Percentiles rank a stretch among this genome's conserved stretches.
These are phyloP conservation scores for Drosophila baimaii DNA, from an alignment of 1,140 invertebrate species.

Conservation along the genomic window DNA sequence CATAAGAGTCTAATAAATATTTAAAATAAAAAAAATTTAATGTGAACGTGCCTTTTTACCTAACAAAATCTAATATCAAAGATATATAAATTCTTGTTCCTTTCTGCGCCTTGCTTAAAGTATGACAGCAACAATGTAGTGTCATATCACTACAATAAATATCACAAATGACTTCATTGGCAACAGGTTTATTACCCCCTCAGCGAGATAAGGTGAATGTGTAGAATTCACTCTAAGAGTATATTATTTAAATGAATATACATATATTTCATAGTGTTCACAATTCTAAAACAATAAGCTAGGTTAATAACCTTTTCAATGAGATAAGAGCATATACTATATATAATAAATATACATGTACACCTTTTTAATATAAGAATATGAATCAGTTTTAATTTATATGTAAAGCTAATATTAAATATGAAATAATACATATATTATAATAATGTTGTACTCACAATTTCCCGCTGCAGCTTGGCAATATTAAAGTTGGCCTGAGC, in stretches of 20 bases:
- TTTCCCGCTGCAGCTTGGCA: slow-evolving; percentile 94
- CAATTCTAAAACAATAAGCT: neutral
- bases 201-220: slow-evolving; percentile 5
- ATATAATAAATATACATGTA: too few relatives aligned
- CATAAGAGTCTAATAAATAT: too few relatives aligned
- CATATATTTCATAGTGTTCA: neutral
- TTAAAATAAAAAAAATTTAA: too few relatives aligned
- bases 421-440: neutral
- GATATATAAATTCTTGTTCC: too few relatives aligned
- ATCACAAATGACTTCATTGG: slow-evolving; percentile 5
- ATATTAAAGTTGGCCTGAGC: slow-evolving; percentile 95
- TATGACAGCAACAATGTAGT: neutral
- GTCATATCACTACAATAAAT: neutral
- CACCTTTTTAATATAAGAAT: too few relatives aligned
- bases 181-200: slow-evolving; percentile 9
- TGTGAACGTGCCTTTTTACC: neutral
- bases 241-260: neutral
- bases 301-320: neutral
- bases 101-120: too few relatives aligned
- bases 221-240: neutral
- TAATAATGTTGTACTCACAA: slow-evolving; percentile 88
- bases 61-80: neutral
- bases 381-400: too few relatives aligned
- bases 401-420: too few relatives aligned
- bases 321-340: neutral